Evolutionary conservation across 2,888 invertebrate species (phyloP).

Genomic region (Melanchra persicariae): DNA sequence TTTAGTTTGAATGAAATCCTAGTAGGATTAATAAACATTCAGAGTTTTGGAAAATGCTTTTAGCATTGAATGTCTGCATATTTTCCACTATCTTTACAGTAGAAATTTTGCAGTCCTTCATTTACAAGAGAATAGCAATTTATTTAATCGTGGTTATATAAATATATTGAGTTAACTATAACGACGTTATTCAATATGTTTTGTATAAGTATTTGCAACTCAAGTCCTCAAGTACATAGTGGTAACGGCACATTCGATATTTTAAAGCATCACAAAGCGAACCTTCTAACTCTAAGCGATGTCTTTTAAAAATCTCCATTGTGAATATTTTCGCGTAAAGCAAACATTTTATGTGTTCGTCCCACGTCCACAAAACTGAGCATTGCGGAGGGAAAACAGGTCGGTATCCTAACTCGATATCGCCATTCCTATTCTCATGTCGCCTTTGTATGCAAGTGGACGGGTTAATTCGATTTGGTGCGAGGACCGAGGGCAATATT

Average conservation of each 20-base stretch:
- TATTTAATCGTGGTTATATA: too few species aligned
- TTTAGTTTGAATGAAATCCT: too few species aligned
- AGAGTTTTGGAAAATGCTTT: too few species aligned
- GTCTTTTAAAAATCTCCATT: conserved; percentile 56
- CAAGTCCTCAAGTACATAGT: not conserved
- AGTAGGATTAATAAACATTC: too few species aligned
- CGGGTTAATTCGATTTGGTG: conserved; percentile 90
- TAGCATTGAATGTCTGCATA: too few species aligned
- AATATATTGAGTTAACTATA: too few species aligned
- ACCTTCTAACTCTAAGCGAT: conserved; percentile 40
- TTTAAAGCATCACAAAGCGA: conserved; percentile 5
- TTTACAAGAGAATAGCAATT: too few species aligned
- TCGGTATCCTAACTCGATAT: conserved; percentile 86
- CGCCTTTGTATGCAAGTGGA: conserved; percentile 90
- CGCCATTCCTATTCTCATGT: conserved; percentile 87
- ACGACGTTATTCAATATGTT: too few species aligned
- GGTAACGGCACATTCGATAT: not conserved
- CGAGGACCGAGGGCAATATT: conserved; percentile 88
- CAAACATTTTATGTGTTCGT: conserved; percentile 72
- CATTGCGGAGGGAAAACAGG: conserved; percentile 82
- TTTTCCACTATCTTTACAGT: too few species aligned
- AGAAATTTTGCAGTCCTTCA: too few species aligned
- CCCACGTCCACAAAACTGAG: conserved; percentile 69
- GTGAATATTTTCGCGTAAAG: conserved; percentile 65
- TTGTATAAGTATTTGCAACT: not conserved